Conservation (phyloP, 2,113 vertebrate species). For the Physeter macrocephalus region DNA sequence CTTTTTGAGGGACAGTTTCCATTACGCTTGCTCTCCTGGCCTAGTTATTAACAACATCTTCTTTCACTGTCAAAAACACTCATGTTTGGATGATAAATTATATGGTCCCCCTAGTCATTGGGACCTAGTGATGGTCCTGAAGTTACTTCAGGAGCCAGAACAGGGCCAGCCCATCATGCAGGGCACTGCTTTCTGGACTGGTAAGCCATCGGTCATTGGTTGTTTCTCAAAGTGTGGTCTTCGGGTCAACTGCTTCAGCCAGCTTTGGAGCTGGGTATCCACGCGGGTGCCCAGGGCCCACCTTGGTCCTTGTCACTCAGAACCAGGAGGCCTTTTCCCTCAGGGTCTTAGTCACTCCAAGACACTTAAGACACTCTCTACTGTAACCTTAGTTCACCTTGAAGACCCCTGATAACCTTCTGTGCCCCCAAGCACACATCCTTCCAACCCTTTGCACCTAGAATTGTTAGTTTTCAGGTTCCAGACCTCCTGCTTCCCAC, state of each 20-base stretch:
- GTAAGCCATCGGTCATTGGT: accelerated
- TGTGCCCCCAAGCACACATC: neutral
- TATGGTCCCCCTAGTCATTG: neutral
- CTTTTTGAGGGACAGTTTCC: neutral
- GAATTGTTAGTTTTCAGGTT: neutral
- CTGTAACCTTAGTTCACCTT: neutral
- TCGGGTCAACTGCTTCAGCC: neutral
- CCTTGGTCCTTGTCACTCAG: neutral
- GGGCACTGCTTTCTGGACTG: neutral
- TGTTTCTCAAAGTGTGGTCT: neutral
- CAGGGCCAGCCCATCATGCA: neutral
- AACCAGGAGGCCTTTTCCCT: neutral
- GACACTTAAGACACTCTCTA: neutral
- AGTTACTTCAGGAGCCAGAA: neutral
- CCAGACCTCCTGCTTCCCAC: neutral
- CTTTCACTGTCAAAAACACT: neutral
- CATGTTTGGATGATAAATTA: neutral
- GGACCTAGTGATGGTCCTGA: neutral
- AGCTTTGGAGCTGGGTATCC: neutral
- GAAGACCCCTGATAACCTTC: neutral
- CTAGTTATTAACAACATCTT: neutral
- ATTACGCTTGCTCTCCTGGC: neutral
- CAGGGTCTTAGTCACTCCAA: too few species aligned
- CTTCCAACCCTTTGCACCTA: neutral
- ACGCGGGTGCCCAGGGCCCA: too few species aligned